Evolutionary conservation across 2,797 vertebrate genomes (phyloP), one percentile per base, ranked within the genome.

Genomic region (Danio tinwini): DNA sequence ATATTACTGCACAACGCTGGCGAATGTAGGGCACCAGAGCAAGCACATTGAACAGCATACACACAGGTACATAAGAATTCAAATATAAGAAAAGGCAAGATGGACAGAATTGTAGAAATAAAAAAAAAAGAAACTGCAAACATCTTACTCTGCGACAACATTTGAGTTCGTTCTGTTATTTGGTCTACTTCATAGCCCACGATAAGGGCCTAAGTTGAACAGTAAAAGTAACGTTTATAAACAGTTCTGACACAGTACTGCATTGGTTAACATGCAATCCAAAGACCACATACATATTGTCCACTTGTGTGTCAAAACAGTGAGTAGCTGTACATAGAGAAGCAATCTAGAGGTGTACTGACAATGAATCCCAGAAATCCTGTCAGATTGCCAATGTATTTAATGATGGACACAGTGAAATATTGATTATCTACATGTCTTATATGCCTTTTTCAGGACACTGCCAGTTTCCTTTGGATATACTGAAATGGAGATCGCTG

Each of bases 221-320:
- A 91, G 82, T 78, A 89, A 87, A 65, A 71, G 89, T 65, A 56
- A 83, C 52, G 13, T 87, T 88, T 64, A 70, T 86, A 88, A 91
- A 92, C 85, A 90, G 84, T 68, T 77, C 72, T 49, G 71, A 84
- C 81, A 29, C 78, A 83, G 91, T 91, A 93, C 92, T 93, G 93
- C 92, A 93, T 92, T 92, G 90, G 86, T 92, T 93, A 86, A 90
- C 93, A 94, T 94, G 93, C 91, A 93, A 81, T 89, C 89, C 74
- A 86, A 86, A 84, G 86, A 93, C 88, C 91, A 91, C 89, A 90
- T 90, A 93, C 91, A 92, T 91, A 89, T 88, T 91, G 88, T 89
- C 91, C 89, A 90, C 89, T 59, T 67, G 87, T 88, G 85, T 86
- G 83, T 87, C 55, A 74, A 87, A 88, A 85, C 85, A 65, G 84